Evolutionary conservation across 2,888 invertebrate genomes (phyloP).

Genomic region (Chromoteleia sp.): DNA sequence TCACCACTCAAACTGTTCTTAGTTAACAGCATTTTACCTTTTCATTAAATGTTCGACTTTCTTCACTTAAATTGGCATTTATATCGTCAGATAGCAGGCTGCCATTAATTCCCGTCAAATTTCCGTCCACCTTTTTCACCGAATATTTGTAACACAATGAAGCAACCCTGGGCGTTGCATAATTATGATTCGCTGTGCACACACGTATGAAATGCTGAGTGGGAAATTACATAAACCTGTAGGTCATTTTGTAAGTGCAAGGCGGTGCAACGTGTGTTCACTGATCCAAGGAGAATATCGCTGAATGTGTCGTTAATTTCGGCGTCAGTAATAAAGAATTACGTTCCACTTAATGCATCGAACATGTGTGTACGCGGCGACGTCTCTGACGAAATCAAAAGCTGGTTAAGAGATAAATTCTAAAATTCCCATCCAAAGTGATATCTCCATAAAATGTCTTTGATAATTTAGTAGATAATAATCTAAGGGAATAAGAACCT

Average conservation of each 20-base stretch:
- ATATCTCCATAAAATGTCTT: too few species aligned
- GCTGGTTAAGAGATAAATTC: too few species aligned
- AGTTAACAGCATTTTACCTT: too few species aligned
- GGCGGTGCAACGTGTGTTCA: constrained; percentile 48
- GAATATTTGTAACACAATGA: constrained; percentile 45
- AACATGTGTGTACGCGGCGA: constrained; percentile 38
- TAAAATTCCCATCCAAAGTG: too few species aligned
- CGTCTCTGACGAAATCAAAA: too few species aligned
- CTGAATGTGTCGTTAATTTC: constrained; percentile 61
- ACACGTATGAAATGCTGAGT: constrained; percentile 36
- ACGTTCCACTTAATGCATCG: constrained; percentile 63
- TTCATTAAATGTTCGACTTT: too few species aligned
- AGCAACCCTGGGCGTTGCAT: constrained; percentile 40
- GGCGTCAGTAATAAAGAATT: constrained; percentile 60
- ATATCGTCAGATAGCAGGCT: constrained; percentile 23
- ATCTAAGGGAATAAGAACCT: too few species aligned
- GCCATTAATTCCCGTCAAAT: constrained; percentile 41
- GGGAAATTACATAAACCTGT: constrained; percentile 53
- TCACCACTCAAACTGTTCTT: too few species aligned
- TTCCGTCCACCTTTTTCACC: constrained; percentile 22
- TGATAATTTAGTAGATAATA: too few species aligned
- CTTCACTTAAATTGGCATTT: constrained; percentile 23
- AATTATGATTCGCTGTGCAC: constrained; percentile 45
- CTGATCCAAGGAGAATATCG: constrained; percentile 58
- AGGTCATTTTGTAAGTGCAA: constrained; percentile 56